phyloP scores from a whole-genome alignment of 2,888 invertebrate species.

The Drosophila nigricruria region DNA sequence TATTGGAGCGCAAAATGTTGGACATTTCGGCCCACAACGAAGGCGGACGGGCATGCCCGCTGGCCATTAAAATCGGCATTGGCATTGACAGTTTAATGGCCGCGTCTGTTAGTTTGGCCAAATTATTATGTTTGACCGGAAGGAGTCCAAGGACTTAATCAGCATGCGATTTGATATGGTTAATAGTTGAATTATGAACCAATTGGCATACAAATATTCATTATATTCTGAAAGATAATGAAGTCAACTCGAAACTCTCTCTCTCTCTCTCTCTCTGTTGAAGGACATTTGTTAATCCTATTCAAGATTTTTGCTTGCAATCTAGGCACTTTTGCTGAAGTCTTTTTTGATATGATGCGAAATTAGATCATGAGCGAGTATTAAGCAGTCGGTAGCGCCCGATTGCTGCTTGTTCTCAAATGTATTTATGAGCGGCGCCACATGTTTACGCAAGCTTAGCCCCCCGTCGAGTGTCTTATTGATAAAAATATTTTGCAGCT shows the following conservation, averaged over 20 bases:
- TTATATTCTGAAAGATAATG: background rate
- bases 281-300: no score
- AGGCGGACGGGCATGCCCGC: conserved; percentile 34
- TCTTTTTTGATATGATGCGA: no score
- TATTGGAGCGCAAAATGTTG: conserved; percentile 77
- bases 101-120: conserved; percentile 5
- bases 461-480: background rate
- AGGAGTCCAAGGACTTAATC: conserved; percentile 18
- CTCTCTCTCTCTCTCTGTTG: no score
- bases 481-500: background rate
- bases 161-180: conserved; percentile 1
- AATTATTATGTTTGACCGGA: background rate
- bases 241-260: no score
- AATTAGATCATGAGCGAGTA: no score
- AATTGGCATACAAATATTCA: no score
- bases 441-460: no score
- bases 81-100: conserved; percentile 22
- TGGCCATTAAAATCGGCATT: conserved; percentile 13
- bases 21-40: conserved; percentile 16
- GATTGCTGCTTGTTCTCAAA: no score
- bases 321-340: no score
- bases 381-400: no score
- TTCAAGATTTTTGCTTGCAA: no score
- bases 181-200: background rate
- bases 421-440: background rate